These are phyloP conservation scores for Yasuhikotakia modesta DNA, from an alignment of 2,797 vertebrate species.

Conservation along the genomic window DNA sequence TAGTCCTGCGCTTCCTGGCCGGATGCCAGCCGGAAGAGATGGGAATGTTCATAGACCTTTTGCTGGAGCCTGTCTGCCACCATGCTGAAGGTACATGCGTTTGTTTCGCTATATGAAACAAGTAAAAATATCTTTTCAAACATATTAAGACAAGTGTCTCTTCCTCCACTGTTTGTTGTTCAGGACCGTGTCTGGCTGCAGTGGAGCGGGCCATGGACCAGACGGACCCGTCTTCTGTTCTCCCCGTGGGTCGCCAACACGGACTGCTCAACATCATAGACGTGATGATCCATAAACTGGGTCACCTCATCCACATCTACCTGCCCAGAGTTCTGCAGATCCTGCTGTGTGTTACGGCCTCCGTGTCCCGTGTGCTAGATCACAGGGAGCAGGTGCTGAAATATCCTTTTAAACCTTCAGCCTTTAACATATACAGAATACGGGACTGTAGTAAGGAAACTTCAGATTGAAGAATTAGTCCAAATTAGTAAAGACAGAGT, in stretches of 20 bases:
- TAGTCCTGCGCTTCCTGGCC: slow-evolving; percentile 91
- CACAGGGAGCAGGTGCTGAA: slow-evolving; percentile 84
- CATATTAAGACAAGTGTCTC: background rate
- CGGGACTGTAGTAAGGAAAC: no score
- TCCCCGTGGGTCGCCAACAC: slow-evolving; percentile 94
- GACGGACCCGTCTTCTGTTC: slow-evolving; percentile 79
- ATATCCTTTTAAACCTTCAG: background rate
- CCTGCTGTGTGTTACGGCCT: slow-evolving; percentile 86
- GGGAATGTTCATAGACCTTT: slow-evolving; percentile 88
- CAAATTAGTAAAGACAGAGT: no score
- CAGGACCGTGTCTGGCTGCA: slow-evolving; percentile 83
- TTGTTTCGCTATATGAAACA: background rate
- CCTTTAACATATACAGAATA: background rate
- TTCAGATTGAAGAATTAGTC: no score
- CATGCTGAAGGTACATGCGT: slow-evolving; percentile 79
- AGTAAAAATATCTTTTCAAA: no score
- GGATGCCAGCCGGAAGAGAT: slow-evolving; percentile 88
- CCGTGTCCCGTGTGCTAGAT: slow-evolving; percentile 80
- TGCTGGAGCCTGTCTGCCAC: slow-evolving; percentile 88
- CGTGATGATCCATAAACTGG: slow-evolving; percentile 88
- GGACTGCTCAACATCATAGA: slow-evolving; percentile 88
- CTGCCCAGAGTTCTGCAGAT: slow-evolving; percentile 92
- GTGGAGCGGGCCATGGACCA: slow-evolving; percentile 80
- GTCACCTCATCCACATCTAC: slow-evolving; percentile 84
- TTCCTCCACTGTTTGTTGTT: background rate